A percentile compares a stretch with the other conserved stretches of the same genome.
Evolutionary conservation across 2,797 vertebrate genomes (phyloP).

Genomic region (Halcyon badia): DNA sequence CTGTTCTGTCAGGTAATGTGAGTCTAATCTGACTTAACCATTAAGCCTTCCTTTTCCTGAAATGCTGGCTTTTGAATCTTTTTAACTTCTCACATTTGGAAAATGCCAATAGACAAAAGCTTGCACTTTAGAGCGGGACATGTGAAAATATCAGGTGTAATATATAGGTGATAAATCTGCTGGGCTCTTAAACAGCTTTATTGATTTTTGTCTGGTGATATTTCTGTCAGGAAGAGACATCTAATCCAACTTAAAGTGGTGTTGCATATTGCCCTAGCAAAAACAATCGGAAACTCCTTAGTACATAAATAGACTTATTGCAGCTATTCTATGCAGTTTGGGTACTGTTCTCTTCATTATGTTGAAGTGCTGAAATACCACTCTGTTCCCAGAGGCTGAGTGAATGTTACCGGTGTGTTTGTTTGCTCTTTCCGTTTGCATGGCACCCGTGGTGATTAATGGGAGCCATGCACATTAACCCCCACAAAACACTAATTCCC

Average conservation of each 20-base stretch:
- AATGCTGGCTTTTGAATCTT: constrained; percentile 45
- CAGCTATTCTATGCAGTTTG: neutral
- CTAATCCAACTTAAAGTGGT: constrained; percentile 49
- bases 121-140: constrained; percentile 48
- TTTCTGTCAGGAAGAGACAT: constrained; percentile 69
- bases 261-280: constrained; percentile 33
- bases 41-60: neutral
- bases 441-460: neutral
- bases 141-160: constrained; percentile 69
- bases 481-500: neutral
- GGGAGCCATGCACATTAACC: neutral
- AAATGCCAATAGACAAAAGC: constrained; percentile 76
- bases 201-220: constrained; percentile 74
- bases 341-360: neutral
- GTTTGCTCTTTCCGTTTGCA: neutral
- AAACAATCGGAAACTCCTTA: constrained; percentile 58
- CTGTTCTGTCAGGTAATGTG: neutral
- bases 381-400: neutral
- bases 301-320: no score
- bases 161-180: constrained; percentile 64
- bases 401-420: neutral
- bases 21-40: constrained; percentile 42
- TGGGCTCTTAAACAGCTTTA: constrained; percentile 52
- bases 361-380: neutral
- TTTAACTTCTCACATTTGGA: constrained; percentile 63